These are phyloP conservation scores for Ranitomeya imitator DNA, from an alignment of 2,113 vertebrate genomes.

Conservation along the genomic window DNA sequence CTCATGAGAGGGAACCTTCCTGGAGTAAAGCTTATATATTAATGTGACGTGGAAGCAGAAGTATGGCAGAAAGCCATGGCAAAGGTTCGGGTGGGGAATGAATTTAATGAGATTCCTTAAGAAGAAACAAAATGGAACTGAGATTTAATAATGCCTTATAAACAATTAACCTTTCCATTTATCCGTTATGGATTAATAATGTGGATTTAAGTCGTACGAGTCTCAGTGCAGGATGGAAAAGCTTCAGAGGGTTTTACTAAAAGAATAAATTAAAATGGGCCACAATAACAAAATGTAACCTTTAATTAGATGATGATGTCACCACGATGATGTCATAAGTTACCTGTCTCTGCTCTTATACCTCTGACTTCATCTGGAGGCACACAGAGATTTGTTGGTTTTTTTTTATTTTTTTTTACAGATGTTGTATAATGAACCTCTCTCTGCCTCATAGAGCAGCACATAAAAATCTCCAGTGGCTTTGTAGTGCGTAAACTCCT, in stretches of 20 bases:
- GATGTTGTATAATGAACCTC: too few relatives aligned
- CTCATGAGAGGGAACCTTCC: not conserved
- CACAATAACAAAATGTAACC: slow-evolving; percentile 16
- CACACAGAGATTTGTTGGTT: too few relatives aligned
- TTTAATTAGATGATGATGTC: slow-evolving; percentile 22
- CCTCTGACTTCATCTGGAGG: too few relatives aligned
- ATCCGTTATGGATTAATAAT: slow-evolving; percentile 37
- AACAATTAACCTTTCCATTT: slow-evolving; percentile 40
- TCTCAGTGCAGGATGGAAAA: not conserved
- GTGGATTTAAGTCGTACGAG: not conserved
- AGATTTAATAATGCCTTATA: slow-evolving; percentile 27
- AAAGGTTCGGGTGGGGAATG: not conserved
- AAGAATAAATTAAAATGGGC: not conserved
- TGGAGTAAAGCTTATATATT: slow-evolving; percentile 28
- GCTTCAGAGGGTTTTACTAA: not conserved
- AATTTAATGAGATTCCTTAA: slow-evolving; percentile 17
- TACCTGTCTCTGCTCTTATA: too few relatives aligned
- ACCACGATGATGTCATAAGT: not conserved
- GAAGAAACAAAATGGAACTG: not conserved
- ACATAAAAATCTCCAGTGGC: too few relatives aligned
- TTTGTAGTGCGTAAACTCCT: too few relatives aligned
- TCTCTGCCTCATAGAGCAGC: too few relatives aligned
- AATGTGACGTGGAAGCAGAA: slow-evolving; percentile 20
- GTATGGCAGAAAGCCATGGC: slow-evolving; percentile 29
- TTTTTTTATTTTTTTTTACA: too few relatives aligned